Conservation (phyloP, 2,797 vertebrate species). For the Spinus olivaceus region DNA sequence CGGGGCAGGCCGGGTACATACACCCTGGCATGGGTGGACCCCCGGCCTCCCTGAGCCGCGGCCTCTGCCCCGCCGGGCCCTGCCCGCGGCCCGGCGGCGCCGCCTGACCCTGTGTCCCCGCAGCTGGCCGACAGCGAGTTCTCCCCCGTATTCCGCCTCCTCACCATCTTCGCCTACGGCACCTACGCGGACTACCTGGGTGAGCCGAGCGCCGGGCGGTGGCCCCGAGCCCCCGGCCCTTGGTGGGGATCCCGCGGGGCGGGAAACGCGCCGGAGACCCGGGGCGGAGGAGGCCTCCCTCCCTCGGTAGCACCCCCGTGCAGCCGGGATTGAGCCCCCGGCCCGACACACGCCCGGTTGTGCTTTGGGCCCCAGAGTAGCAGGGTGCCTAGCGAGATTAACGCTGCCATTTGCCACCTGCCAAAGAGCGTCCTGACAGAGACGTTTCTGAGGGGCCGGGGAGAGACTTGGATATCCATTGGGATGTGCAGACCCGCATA, state of each 20-base stretch:
- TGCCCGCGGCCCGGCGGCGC: conserved; percentile 76
- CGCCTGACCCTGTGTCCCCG: conserved; percentile 15
- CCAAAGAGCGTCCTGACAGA: background rate
- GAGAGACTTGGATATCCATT: background rate
- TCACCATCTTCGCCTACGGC: conserved; percentile 95
- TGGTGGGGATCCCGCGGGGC: background rate
- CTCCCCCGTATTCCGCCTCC: conserved; percentile 89
- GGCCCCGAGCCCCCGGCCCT: too few relatives aligned
- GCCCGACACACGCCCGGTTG: accelerated
- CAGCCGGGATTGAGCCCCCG: background rate
- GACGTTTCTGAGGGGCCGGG: accelerated
- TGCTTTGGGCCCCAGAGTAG: background rate
- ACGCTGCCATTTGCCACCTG: accelerated
- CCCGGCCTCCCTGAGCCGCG: too few relatives aligned
- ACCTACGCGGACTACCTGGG: conserved; percentile 96
- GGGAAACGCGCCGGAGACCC: accelerated
- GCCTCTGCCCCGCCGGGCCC: background rate
- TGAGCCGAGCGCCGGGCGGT: conserved; percentile 44
- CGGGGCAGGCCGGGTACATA: too few relatives aligned
- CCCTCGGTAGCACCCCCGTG: accelerated
- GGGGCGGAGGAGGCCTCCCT: accelerated
- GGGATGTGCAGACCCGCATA: background rate
- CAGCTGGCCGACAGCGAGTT: conserved; percentile 81
- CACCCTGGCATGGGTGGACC: too few relatives aligned
- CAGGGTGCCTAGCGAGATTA: background rate